These are phyloP conservation scores for Pentalonia nigronervosa DNA, from an alignment of 1,140 invertebrate genomes.

Conservation along the genomic window DNA sequence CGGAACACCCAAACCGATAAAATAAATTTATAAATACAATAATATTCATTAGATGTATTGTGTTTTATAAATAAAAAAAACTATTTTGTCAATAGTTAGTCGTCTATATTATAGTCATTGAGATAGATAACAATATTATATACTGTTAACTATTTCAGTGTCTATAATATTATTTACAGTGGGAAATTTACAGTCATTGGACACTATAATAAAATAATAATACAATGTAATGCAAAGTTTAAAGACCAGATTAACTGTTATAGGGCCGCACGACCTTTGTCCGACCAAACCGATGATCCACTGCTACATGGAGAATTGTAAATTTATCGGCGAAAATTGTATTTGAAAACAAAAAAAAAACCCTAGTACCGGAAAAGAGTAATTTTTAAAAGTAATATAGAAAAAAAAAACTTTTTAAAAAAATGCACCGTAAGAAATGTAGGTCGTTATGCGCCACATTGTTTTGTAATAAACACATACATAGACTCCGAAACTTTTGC, in stretches of 20 bases:
- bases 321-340: background rate
- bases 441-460: background rate
- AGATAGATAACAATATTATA: too few species aligned
- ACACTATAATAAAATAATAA: background rate
- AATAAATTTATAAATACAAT: background rate
- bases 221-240: background rate
- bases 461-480: background rate
- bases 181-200: background rate
- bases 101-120: background rate
- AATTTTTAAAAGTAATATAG: background rate
- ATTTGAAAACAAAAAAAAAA: background rate
- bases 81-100: background rate
- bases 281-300: background rate
- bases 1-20: background rate
- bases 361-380: background rate
- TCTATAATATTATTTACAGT: background rate
- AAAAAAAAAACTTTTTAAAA: background rate
- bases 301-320: background rate
- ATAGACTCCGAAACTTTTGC: constrained; percentile 4
- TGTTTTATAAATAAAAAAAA: background rate
- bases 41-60: background rate
- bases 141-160: too few species aligned
- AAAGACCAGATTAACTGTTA: background rate
- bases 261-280: background rate
- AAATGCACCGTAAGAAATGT: background rate